phyloP scores from a whole-genome alignment of 30 jellyfish, hydroid and myxozoan genomes.

The Hydra vulgaris region DNA sequence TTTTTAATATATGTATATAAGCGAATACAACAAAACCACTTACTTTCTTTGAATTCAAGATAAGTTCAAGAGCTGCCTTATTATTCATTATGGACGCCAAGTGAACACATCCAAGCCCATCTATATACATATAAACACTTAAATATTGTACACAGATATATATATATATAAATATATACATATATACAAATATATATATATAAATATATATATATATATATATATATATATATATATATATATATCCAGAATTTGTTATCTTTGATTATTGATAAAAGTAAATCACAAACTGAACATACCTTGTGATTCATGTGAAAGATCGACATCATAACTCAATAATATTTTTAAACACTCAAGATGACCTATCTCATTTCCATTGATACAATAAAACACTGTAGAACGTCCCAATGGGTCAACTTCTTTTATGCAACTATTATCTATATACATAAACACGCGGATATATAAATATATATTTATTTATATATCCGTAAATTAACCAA shows the following conservation, averaged over 20 bases:
- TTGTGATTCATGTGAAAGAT: constrained; percentile 60
- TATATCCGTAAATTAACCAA: too few species aligned
- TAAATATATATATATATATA: too few species aligned
- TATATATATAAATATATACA: too few species aligned
- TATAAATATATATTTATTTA: neutral
- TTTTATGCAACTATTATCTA: constrained; percentile 31
- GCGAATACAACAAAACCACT: too few species aligned
- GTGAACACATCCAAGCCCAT: constrained; percentile 69
- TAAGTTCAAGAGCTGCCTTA: neutral
- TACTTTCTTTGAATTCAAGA: constrained; percentile 1
- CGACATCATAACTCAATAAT: constrained; percentile 54
- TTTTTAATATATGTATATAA: too few species aligned
- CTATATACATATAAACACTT: too few species aligned
- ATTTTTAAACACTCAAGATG: constrained; percentile 50
- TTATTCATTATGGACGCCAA: constrained; percentile 43
- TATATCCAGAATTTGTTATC: too few species aligned
- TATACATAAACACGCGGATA: too few species aligned
- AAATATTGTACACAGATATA: too few species aligned
- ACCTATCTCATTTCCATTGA: constrained; percentile 54
- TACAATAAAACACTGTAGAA: constrained; percentile 68
- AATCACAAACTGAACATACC: constrained; percentile 33
- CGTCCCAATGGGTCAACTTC: constrained; percentile 93
- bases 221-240: too few species aligned
- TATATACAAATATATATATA: too few species aligned
- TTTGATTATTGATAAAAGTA: neutral